Conservation (phyloP, 35 echinoderm and acorn worm species). For the Hemicentrotus pulcherrimus region DNA sequence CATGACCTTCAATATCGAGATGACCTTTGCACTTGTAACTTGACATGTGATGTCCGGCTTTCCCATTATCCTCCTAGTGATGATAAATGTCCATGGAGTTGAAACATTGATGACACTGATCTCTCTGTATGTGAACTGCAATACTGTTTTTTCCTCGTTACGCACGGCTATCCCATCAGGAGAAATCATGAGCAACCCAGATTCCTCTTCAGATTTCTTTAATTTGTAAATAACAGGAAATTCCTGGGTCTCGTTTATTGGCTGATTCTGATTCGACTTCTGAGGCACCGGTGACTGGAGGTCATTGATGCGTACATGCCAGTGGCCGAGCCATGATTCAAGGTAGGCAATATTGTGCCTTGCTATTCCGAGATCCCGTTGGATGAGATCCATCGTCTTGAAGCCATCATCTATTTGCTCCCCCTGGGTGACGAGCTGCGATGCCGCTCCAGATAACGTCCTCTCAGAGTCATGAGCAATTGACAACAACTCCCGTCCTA, state of each 20-base stretch:
- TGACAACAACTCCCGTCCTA: slow-evolving; percentile 20
- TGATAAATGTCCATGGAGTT: slow-evolving; percentile 1
- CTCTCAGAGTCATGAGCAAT: slow-evolving; percentile 34
- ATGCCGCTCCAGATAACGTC: slow-evolving; percentile 23
- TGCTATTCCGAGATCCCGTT: neutral
- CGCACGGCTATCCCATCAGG: neutral
- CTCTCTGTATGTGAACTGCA: neutral
- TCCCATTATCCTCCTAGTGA: slow-evolving; percentile 24
- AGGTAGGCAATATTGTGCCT: neutral
- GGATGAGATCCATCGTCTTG: neutral
- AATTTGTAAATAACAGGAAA: slow-evolving; percentile 18
- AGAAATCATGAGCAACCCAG: neutral
- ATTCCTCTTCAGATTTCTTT: neutral
- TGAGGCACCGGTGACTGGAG: neutral
- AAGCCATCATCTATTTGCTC: slow-evolving; percentile 28
- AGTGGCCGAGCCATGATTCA: slow-evolving; percentile 20
- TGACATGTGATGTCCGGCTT: slow-evolving; percentile 18
- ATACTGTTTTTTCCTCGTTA: neutral
- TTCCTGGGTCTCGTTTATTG: neutral
- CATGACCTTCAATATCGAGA: neutral
- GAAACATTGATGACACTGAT: slow-evolving; percentile 30
- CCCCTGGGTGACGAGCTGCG: slow-evolving; percentile 4
- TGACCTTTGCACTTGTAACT: slow-evolving; percentile 29
- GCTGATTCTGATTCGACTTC: neutral
- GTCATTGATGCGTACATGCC: neutral